Evolutionary conservation across 2,113 vertebrate species (phyloP).

Genomic region (Epinephelus lanceolatus): DNA sequence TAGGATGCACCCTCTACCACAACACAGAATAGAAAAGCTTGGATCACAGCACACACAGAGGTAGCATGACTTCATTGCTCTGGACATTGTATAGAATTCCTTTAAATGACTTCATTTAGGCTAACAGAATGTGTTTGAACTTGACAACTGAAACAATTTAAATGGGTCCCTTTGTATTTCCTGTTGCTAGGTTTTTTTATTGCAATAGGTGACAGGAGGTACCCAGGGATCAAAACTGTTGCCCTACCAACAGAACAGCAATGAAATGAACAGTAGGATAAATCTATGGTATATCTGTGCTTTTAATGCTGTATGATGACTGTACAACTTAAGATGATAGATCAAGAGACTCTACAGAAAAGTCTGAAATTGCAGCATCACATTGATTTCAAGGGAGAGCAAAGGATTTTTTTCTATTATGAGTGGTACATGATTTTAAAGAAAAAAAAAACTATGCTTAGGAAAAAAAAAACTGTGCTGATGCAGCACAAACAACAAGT

Average conservation of each 20-base stretch:
- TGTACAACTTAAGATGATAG: background rate
- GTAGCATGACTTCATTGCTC: too few species aligned
- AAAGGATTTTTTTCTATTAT: background rate
- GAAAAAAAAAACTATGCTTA: background rate
- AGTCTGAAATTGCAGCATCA: background rate
- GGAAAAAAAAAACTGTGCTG: constrained; percentile 10
- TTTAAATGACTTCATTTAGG: background rate
- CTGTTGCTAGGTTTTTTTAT: too few species aligned
- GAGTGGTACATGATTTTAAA: background rate
- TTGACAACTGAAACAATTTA: too few species aligned
- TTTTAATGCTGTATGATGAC: background rate
- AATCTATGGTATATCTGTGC: background rate
- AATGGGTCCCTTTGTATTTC: too few species aligned
- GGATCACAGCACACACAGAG: too few species aligned
- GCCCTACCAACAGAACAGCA: too few species aligned
- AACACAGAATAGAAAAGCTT: too few species aligned
- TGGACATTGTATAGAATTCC: too few species aligned
- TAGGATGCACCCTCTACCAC: too few species aligned
- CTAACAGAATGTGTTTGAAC: background rate
- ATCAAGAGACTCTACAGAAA: background rate
- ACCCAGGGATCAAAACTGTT: too few species aligned
- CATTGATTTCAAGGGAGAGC: background rate
- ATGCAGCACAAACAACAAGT: constrained; percentile 52
- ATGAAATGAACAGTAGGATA: background rate
- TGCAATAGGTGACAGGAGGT: too few species aligned